Evolutionary conservation across 2,797 vertebrate genomes (phyloP).

Genomic region (Siniperca obscura): DNA sequence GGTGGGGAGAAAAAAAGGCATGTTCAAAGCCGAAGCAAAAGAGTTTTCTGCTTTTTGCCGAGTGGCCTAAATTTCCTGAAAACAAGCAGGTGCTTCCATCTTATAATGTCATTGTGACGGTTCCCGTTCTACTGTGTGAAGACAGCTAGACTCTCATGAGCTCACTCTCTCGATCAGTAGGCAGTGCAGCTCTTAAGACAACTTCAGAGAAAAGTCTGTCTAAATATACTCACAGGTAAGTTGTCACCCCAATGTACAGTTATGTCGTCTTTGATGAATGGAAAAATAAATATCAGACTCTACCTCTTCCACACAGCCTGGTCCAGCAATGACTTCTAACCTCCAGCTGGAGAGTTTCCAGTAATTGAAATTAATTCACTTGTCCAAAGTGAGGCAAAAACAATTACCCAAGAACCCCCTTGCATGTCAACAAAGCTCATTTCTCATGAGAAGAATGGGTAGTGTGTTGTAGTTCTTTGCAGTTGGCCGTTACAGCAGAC

Average conservation of each 20-base stretch:
- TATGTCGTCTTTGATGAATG: slow-evolving; percentile 57
- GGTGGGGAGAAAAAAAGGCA: not conserved
- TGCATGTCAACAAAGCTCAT: slow-evolving; percentile 78
- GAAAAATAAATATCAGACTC: slow-evolving; percentile 51
- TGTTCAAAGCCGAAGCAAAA: slow-evolving; percentile 70
- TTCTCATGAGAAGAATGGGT: slow-evolving; percentile 66
- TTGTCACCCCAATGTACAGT: slow-evolving; percentile 31
- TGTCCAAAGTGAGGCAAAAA: slow-evolving; percentile 77
- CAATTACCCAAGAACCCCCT: slow-evolving; percentile 78
- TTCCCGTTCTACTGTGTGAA: slow-evolving; percentile 34
- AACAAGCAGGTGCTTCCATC: slow-evolving; percentile 59
- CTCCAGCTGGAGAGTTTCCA: slow-evolving; percentile 52
- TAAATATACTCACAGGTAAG: slow-evolving; percentile 39
- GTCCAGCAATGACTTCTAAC: slow-evolving; percentile 67
- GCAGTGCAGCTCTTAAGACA: slow-evolving; percentile 45
- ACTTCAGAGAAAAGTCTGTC: slow-evolving; percentile 58
- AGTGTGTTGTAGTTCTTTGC: slow-evolving; percentile 61
- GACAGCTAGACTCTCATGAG: slow-evolving; percentile 36
- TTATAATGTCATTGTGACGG: slow-evolving; percentile 49
- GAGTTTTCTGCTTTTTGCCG: slow-evolving; percentile 37
- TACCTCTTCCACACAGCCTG: slow-evolving; percentile 45
- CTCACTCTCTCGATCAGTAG: slow-evolving; percentile 46
- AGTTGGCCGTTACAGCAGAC: slow-evolving; percentile 64
- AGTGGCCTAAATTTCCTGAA: slow-evolving; percentile 59
- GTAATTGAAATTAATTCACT: slow-evolving; percentile 87